Base-by-base conservation (phyloP, 2,797 vertebrate genomes). In the Notolabrus celidotus region DNA sequence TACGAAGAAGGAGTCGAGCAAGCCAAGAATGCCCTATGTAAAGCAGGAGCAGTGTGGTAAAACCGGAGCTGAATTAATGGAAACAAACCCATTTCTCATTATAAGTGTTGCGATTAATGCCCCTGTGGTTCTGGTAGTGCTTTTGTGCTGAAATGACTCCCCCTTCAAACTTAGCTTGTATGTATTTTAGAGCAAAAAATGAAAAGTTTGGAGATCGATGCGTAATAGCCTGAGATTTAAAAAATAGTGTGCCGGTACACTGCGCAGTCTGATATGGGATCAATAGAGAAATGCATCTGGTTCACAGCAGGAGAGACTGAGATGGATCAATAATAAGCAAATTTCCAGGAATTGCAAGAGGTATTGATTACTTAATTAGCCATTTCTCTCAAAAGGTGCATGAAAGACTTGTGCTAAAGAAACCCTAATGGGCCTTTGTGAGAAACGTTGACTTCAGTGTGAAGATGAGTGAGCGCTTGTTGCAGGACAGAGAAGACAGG, bases 261-360 rank as follows among this genome's bases (percentile, higher is more conserved):
- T 91, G 90, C 86, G 77, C 92, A 84, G 82, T 88, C 79, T 90
- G 86, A 86, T 88, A 80, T 73, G 45, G 67, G 89, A 94, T 95
- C 94, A 86, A 94, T 95, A 88, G 55, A 90, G 74, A 83, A 89
- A 90, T 79, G 84, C 90, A 92, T 92, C 88, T 91, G 92, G 86
- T 93, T 91, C 91, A 86, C 93, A 90, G 88, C 84, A 77, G 90
- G 92, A 74, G 86, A 86, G 74, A 73, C 74, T 69, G 79, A 79
- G 80, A 76, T 60, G 64, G 87, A 93, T 94, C 94, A 77, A 94
- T 95, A 92, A 93, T 92, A 94, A 94, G 92, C 90, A 93, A 89
- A 94, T 94, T 93, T 94, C 86, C 87, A 93, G 82, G 79, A 92
- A 89, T 90, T 79, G 85, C 83, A 88, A 90, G 90, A 87, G 67